Conservation (phyloP, 2,797 vertebrate genomes). For the Hozukius guyotensis region DNA sequence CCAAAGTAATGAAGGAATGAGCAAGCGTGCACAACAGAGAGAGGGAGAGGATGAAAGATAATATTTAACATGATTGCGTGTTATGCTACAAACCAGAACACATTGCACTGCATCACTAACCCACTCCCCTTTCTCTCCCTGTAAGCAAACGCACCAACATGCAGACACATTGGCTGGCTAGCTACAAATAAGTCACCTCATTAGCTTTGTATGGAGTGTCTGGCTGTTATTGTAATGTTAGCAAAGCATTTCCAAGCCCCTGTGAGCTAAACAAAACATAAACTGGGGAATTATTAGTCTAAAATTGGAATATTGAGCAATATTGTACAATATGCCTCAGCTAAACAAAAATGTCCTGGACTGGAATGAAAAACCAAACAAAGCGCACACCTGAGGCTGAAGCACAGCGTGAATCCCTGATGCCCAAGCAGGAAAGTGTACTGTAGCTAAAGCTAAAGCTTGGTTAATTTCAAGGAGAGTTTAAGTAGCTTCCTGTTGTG, state of each 20-base stretch:
- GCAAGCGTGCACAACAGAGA: conserved; percentile 9
- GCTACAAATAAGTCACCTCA: conserved; percentile 4
- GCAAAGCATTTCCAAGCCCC: background rate
- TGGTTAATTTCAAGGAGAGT: conserved; percentile 71
- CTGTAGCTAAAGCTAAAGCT: conserved; percentile 63
- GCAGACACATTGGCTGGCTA: background rate
- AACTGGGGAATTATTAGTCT: background rate
- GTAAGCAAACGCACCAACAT: conserved; percentile 16
- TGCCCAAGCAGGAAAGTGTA: conserved; percentile 25
- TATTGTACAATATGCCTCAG: background rate
- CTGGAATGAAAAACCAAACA: conserved; percentile 29
- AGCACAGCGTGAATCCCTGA: conserved; percentile 36
- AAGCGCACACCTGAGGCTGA: conserved; percentile 28
- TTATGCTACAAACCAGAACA: conserved; percentile 21
- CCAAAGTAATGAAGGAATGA: conserved; percentile 58
- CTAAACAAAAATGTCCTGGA: conserved; percentile 8
- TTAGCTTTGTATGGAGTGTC: conserved; percentile 2
- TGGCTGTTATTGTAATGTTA: background rate
- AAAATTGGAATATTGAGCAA: background rate
- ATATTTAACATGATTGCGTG: conserved; percentile 27
- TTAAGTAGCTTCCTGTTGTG: conserved; percentile 72
- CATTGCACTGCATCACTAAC: conserved; percentile 7
- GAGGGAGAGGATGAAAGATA: conserved; percentile 5
- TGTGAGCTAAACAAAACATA: background rate
- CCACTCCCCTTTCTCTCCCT: background rate